A percentile compares a stretch with the other conserved stretches of the same genome.
Evolutionary conservation across 2,888 invertebrate genomes (phyloP).

Genomic region (Troides helena): DNA sequence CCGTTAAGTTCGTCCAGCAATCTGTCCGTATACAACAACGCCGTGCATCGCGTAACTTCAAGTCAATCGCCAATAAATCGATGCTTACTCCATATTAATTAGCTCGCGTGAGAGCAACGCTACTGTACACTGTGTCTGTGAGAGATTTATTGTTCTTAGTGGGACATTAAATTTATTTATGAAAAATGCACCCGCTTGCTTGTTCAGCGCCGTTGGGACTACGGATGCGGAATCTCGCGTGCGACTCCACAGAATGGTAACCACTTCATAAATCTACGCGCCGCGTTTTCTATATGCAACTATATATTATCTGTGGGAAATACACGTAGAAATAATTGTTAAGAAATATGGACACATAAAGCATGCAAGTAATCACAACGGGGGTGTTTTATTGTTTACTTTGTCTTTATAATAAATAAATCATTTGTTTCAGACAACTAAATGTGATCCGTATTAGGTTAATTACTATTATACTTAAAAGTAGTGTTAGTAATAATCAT

Average conservation of each 20-base stretch:
- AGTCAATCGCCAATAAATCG: constrained; percentile 61
- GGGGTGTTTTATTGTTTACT: not conserved
- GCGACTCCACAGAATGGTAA: constrained; percentile 31
- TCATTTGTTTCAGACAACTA: too few species aligned
- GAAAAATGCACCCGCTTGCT: constrained; percentile 55
- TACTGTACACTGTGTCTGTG: constrained; percentile 55
- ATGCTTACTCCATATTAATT: constrained; percentile 71
- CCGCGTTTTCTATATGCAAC: constrained; percentile 22
- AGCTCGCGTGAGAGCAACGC: constrained; percentile 65
- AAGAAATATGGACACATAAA: constrained; percentile 10
- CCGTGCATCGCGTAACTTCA: constrained; percentile 43
- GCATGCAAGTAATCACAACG: not conserved
- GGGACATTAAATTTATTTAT: constrained; percentile 63
- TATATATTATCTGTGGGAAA: constrained; percentile 18
- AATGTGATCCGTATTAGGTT: too few species aligned
- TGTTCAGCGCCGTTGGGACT: constrained; percentile 38
- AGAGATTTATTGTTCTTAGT: constrained; percentile 56
- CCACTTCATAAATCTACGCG: constrained; percentile 36
- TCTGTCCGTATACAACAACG: constrained; percentile 35
- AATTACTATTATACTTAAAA: too few species aligned
- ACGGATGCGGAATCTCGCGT: constrained; percentile 42
- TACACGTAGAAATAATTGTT: constrained; percentile 1
- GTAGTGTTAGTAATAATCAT: too few species aligned
- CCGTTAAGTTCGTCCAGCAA: not conserved
- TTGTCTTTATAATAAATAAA: too few species aligned